Evolutionary conservation across 92 coral and sea anemone genomes (phyloP).

Genomic region (Epizoanthus fatuus): DNA sequence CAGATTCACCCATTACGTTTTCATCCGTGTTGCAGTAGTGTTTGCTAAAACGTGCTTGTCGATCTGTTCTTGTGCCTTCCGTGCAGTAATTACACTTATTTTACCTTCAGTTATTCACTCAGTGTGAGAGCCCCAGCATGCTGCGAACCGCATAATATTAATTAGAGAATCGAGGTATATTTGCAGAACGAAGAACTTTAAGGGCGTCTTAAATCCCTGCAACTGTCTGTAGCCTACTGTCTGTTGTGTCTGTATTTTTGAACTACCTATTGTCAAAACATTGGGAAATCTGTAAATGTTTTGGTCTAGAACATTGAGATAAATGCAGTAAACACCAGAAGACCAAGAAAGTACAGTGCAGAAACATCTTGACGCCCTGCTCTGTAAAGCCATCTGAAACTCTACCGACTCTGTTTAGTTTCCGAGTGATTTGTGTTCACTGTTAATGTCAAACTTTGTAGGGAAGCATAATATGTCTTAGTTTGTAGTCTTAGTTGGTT

Average conservation of each 20-base stretch:
- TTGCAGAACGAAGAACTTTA: neutral
- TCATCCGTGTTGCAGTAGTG: conserved; percentile 12
- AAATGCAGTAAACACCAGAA: neutral
- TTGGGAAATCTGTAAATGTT: neutral
- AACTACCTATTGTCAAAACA: neutral
- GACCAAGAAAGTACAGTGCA: neutral
- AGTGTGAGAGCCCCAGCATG: conserved; percentile 31
- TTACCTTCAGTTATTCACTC: conserved; percentile 35
- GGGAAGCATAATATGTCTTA: neutral
- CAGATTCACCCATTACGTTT: neutral
- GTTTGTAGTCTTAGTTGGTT: neutral
- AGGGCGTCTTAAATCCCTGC: neutral
- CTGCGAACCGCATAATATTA: conserved; percentile 38
- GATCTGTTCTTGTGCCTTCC: neutral
- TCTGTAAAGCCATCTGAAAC: neutral
- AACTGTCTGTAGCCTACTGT: neutral
- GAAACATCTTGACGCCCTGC: neutral
- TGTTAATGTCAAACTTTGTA: neutral
- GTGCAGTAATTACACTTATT: conserved; percentile 15
- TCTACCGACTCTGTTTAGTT: neutral
- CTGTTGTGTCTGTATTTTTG: neutral
- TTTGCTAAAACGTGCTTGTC: conserved; percentile 12
- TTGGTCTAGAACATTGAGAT: neutral
- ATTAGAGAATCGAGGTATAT: conserved; percentile 20
- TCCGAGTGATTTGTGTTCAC: neutral